Evolutionary conservation across 2,888 invertebrate genomes (phyloP).

Genomic region (Dolichomitus sp.): DNA sequence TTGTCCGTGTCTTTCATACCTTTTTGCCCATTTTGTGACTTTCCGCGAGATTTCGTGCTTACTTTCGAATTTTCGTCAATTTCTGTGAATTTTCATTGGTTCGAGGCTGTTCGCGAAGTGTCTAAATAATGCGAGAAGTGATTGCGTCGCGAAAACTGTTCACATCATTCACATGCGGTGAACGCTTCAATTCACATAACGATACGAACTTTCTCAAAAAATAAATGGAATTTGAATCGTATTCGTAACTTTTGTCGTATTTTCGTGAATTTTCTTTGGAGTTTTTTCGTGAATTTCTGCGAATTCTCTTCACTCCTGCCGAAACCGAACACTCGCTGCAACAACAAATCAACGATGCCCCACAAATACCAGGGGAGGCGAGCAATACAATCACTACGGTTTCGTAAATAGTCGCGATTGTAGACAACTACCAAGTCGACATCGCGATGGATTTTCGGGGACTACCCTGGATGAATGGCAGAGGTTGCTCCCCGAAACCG

Average conservation of each 20-base stretch:
- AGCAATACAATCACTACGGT: neutral
- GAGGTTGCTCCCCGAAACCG: too few relatives aligned
- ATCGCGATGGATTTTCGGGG: too few relatives aligned
- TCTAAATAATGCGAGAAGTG: neutral
- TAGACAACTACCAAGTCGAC: neutral
- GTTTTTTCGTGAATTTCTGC: neutral
- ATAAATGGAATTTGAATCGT: neutral
- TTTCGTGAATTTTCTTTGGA: neutral
- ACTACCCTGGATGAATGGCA: too few relatives aligned
- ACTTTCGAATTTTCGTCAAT: neutral
- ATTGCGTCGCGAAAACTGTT: neutral
- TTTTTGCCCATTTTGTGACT: neutral
- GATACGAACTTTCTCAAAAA: neutral
- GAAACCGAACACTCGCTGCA: neutral
- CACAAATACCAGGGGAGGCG: neutral
- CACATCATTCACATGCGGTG: neutral
- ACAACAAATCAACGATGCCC: neutral
- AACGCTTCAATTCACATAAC: neutral
- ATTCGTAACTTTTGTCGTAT: neutral
- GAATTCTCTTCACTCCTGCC: neutral
- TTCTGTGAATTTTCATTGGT: neutral
- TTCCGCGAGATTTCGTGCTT: neutral
- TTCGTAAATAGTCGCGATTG: neutral
- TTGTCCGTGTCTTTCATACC: neutral
- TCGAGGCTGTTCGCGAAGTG: neutral